Percentiles rank a stretch among this genome's conserved stretches.
phyloP scores from a whole-genome alignment of 1,140 invertebrate genomes.

The Drosophila takahashii region DNA sequence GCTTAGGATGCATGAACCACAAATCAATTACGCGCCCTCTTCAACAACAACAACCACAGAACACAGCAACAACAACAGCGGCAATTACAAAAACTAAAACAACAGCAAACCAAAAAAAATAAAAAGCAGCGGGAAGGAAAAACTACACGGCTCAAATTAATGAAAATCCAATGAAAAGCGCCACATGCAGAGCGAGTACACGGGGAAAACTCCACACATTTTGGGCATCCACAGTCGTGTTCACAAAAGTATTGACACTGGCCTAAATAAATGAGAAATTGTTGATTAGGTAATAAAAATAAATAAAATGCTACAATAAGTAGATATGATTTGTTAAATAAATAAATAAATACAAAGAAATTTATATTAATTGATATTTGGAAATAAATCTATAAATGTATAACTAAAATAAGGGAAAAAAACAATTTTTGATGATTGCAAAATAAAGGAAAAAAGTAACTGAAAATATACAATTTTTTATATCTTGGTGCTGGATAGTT shows the following conservation, averaged over 20 bases:
- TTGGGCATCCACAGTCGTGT: background rate
- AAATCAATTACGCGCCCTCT: conserved; percentile 72
- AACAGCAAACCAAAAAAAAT: background rate
- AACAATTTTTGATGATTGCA: no score
- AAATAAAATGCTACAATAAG: no score
- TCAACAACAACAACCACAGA: conserved; percentile 20
- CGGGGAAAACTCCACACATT: conserved; percentile 19
- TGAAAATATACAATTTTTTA: no score
- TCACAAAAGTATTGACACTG: background rate
- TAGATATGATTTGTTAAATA: no score
- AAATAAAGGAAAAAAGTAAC: no score
- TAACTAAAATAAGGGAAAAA: no score
- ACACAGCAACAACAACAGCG: background rate
- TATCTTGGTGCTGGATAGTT: no score
- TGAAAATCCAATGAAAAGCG: conserved; percentile 74
- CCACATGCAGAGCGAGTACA: conserved; percentile 59
- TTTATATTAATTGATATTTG: background rate
- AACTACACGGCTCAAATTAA: conserved; percentile 65
- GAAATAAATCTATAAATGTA: no score
- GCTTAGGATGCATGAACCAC: conserved; percentile 60
- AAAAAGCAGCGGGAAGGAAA: conserved; percentile 15
- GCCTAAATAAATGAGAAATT: background rate
- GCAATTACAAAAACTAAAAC: conserved; percentile 4
- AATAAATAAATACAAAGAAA: background rate
- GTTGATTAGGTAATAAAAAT: no score